Evolutionary conservation across 2,888 invertebrate species (phyloP), one percentile per base, ranked within the genome.

Genomic region (Oligia latruncula): DNA sequence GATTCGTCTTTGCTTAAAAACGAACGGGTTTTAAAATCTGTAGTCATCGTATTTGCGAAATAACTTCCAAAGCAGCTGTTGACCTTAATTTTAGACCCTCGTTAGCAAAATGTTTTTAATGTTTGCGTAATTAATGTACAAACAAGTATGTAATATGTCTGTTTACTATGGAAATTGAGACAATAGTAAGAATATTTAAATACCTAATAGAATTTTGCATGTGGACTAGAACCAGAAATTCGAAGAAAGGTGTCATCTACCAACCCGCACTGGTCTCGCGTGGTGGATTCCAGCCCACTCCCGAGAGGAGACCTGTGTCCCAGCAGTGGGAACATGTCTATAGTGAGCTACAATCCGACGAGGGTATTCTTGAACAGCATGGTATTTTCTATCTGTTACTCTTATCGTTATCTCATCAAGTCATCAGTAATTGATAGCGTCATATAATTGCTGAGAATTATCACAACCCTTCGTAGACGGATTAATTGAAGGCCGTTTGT

Each of bases 101-200:
- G 52, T 77, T 77, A 77, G 15, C 23, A 77, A 67, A 62, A 4
- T 35, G 8, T 35, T 17, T 55, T 55, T 35, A 46, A 46, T 20
- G 3, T 55, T 77, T 75, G 46, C 58, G 35, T 58, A 46, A 58
- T 17, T 17, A 17, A 60, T 71, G 43, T 55, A 43, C 20, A 52
- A 43, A 71, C 52, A 55, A 58, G 49, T 29, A 71, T 11, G 46
- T 35, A 55, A 55, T 55, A 13, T 74, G 35, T 49, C 75, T 49
- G 74, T 23, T 9, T 58, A 46, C 11, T 15, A 1, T 35, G 20
- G 23, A 35, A 46, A 64, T 9, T 29, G 46, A 43, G 43, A 43
- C 43, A 71, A 71, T 11, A 40, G 23, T 66, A 40, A 40, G 6
- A 23, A 66, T 66, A 40, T 66, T 66, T 40, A 35, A 65, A 65